Evolutionary conservation across 2,113 vertebrate species (phyloP), one percentile per base, ranked within the genome.

Genomic region (Oxyruncus cristatus): DNA sequence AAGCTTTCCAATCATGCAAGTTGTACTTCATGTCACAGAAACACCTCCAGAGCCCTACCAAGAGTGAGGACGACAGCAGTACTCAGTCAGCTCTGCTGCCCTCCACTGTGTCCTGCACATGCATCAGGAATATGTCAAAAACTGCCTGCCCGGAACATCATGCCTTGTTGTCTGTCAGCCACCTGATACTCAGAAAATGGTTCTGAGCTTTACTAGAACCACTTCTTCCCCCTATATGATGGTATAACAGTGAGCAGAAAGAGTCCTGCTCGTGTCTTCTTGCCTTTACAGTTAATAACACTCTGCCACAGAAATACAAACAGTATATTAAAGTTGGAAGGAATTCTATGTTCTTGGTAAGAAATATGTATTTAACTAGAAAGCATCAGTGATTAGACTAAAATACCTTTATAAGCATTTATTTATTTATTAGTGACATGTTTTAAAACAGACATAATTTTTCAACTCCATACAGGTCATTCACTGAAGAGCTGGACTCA

Each of bases 391-490:
- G 37, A 61, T 65, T 67, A 71, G n/a, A 62, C 20, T 39, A 28
- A 79, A 77, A 26, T 41, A 73, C 2, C 22, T 47, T 42, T 37
- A 61, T 79, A 41, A 90, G 5, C 12, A 41, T 88, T 76, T 67
- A 65, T 88, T 68, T 71, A 68, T 9, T 79, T 79, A 32, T 41
- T 68, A 77, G 11, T 55, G 33, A 72, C 72, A 20, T 55, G 27
- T 42, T 21, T 67, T 66, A 63, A 94, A 63, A 55, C 11, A 27
- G 49, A 47, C 9, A 3, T 24, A 77, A 56, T 52, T 68, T 35
- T 72, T 0, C 0, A 27, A 37, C 14, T 7, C 9, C 8, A 23
- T 42, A 33, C 6, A 8, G 32, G 32, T 41, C 47, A 55, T 10
- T 53, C 39, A 61, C 19, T 46, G 8, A 30, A 26, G n/a, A 76